Base-by-base conservation (phyloP, 2,888 invertebrate species). In the Epinotia ramella region DNA sequence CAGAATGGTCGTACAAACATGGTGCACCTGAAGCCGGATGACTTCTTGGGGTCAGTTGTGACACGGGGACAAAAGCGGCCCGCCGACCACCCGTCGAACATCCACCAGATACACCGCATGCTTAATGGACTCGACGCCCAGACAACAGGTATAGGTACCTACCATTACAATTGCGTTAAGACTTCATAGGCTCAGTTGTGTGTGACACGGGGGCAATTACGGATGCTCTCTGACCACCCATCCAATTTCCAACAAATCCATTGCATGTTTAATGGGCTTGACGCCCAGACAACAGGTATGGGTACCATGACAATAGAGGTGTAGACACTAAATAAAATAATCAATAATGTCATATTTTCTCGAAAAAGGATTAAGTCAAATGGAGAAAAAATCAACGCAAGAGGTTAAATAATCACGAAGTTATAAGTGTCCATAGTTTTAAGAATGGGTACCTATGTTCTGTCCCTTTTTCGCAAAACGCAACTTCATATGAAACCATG, bases 1-100 rank as follows among this genome's bases (percentile, higher is more conserved):
- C 70, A 75, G 75, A 64, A 56, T 11, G 74, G 77, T 18, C 78
- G 33, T 16, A 69, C 78, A n/a, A 77, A 73, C 73, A 77, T 77
- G 75, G 73, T 71, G 28, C 76, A 20, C 6, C 63, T 73, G 20
- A 76, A 73, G 60, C 72, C 77, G 12, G 75, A 73, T 24, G 73
- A 73, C 33, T 63, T 73, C 57, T 71, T 69, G 24, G 77, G 73
- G 33, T 77, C 76, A 16, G 68, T 76, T 13, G 78, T 78, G 24
- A 73, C 65, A 44, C 44, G 71, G 49, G 73, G 64, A 1, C 70
- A 73, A 6, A 73, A 68, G 59, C 62, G 66, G 6, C 60, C 76
- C 11, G 62, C 73, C 20, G 73, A 57, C 24, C 69, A 57, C 5
- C 59, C 69, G 4, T 69, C 69, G 5, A 69, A 70, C 56, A 77